phyloP scores from a whole-genome alignment of 2,888 invertebrate species.

The Phaedon cochleariae region DNA sequence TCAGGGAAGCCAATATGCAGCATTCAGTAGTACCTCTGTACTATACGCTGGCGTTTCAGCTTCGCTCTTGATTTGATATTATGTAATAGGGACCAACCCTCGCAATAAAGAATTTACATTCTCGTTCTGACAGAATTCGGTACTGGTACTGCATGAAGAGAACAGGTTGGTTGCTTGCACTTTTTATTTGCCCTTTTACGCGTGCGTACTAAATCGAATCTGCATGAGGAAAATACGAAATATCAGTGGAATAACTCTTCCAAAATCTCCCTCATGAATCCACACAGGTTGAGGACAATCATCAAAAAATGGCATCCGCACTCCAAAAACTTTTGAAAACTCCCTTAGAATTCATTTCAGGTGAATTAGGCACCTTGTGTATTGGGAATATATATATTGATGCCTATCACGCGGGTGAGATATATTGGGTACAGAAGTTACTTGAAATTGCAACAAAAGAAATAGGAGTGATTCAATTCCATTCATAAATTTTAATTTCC shows the following conservation, averaged over 20 bases:
- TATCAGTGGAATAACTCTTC: too few species aligned
- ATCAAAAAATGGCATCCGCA: too few species aligned
- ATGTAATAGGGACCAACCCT: conserved; percentile 25
- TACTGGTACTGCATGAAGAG: conserved; percentile 8
- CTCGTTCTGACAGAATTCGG: conserved; percentile 15
- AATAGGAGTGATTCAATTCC: neutral
- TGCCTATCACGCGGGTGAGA: too few species aligned
- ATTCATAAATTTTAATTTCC: neutral
- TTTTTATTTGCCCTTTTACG: too few species aligned
- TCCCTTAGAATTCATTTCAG: too few species aligned
- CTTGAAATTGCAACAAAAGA: neutral
- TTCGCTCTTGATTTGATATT: conserved; percentile 22
- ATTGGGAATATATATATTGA: too few species aligned
- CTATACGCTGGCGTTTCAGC: conserved; percentile 8
- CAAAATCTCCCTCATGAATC: too few species aligned
- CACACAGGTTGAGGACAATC: too few species aligned
- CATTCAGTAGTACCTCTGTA: conserved; percentile 19
- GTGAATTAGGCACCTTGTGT: too few species aligned
- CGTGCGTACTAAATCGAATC: too few species aligned
- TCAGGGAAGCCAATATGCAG: conserved; percentile 19
- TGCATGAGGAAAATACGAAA: too few species aligned
- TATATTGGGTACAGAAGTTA: neutral
- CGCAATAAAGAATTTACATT: conserved; percentile 16
- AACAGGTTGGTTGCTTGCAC: neutral
- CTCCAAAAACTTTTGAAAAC: too few species aligned